These are phyloP conservation scores for Loris lydekkerianus DNA, from an alignment of 2,797 vertebrate genomes.

Conservation along the genomic window DNA sequence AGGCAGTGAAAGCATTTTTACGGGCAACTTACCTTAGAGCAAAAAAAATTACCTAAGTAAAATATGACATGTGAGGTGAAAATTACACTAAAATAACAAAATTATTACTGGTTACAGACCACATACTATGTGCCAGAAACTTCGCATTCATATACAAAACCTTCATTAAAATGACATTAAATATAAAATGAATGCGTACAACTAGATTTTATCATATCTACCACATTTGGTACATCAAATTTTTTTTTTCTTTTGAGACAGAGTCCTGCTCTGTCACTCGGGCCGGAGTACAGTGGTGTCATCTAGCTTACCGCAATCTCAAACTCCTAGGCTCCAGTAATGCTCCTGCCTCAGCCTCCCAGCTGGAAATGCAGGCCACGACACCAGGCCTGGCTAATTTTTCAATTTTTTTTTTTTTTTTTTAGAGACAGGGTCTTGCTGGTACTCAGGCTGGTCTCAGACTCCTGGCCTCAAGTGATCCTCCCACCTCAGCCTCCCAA, in stretches of 20 bases:
- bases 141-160: background rate
- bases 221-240: background rate
- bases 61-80: background rate
- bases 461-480: background rate
- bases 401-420: no score
- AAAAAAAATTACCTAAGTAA: background rate
- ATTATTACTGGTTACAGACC: background rate
- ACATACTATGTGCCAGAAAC: background rate
- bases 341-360: no score
- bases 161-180: background rate
- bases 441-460: background rate
- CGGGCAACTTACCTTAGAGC: background rate
- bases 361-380: no score
- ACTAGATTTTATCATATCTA: slow-evolving; percentile 7
- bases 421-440: no score
- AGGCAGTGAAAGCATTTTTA: background rate
- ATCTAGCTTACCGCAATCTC: no score
- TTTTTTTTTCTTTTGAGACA: background rate
- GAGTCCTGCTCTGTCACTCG: no score
- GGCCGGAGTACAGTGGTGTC: no score
- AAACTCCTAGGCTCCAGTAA: no score
- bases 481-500: background rate
- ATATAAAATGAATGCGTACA: slow-evolving; percentile 5
- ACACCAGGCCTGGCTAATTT: no score
- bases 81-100: slow-evolving; percentile 29